These are phyloP conservation scores for Helostoma temminkii DNA, from an alignment of 2,797 vertebrate species.

Conservation along the genomic window DNA sequence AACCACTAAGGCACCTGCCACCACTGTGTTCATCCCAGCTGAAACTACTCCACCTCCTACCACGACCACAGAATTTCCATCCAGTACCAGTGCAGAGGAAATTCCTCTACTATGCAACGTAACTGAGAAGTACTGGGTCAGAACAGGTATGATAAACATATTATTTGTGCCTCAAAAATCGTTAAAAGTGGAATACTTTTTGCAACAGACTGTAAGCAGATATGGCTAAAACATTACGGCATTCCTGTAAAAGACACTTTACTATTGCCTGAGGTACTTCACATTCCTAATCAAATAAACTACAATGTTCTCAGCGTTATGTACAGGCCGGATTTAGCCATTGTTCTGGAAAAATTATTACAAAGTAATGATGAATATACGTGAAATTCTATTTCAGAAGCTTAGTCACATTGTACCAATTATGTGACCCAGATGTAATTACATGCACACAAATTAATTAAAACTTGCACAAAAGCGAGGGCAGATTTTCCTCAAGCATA, in stretches of 20 bases:
- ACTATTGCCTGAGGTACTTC: background rate
- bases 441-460: constrained; percentile 51
- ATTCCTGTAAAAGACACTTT: background rate
- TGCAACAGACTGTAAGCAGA: background rate
- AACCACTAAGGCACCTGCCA: constrained; percentile 49
- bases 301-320: background rate
- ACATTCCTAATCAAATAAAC: constrained; percentile 3
- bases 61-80: constrained; percentile 69
- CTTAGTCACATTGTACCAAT: constrained; percentile 19
- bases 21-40: constrained; percentile 48
- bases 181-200: background rate
- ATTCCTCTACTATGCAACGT: constrained; percentile 89
- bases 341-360: constrained; percentile 17
- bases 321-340: background rate
- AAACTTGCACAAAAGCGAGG: constrained; percentile 37
- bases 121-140: constrained; percentile 91
- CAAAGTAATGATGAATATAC: constrained; percentile 29
- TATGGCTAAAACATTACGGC: background rate
- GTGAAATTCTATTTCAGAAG: constrained; percentile 21
- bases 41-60: constrained; percentile 77
- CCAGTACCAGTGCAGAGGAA: constrained; percentile 81
- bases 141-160: constrained; percentile 87
- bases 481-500: constrained; percentile 32
- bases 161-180: background rate
- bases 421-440: constrained; percentile 47